Percentiles rank a stretch among this genome's conserved stretches.
Conservation (phyloP, 1,140 invertebrate species). For the Eumeta japonica region DNA sequence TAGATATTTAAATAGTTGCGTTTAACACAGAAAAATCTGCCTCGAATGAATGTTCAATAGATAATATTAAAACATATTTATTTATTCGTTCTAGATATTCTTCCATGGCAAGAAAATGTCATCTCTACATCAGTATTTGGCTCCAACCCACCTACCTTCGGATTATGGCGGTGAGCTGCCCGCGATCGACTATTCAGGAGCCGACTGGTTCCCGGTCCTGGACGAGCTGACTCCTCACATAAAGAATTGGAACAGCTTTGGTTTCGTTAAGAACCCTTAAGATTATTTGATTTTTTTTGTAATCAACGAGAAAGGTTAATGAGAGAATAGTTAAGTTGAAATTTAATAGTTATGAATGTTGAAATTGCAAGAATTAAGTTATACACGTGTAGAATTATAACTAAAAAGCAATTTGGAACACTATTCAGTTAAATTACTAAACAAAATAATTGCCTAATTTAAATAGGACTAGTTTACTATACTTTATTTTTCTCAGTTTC, state of each 20-base stretch:
- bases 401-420: too few relatives aligned
- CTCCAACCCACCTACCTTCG: slow-evolving; percentile 66
- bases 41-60: not conserved
- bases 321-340: too few relatives aligned
- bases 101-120: slow-evolving; percentile 77
- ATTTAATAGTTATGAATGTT: too few relatives aligned
- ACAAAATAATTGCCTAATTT: too few relatives aligned
- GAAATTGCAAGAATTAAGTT: too few relatives aligned
- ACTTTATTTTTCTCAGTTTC: too few relatives aligned
- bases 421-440: too few relatives aligned
- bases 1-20: not conserved
- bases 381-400: too few relatives aligned
- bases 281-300: slow-evolving; percentile 4
- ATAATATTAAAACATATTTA: not conserved
- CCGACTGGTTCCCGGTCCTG: slow-evolving; percentile 71
- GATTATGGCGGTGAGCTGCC: slow-evolving; percentile 75
- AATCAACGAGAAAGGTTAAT: not conserved
- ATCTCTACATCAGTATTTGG: slow-evolving; percentile 69
- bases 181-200: slow-evolving; percentile 71
- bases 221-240: slow-evolving; percentile 63
- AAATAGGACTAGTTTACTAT: too few relatives aligned
- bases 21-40: not conserved
- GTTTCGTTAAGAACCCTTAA: slow-evolving; percentile 57
- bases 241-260: slow-evolving; percentile 66
- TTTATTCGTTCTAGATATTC: slow-evolving; percentile 61